A percentile compares a stretch with the other conserved stretches of the same genome.
These are phyloP conservation scores for Stichopus horrens DNA, from an alignment of 53 echinoderm and acorn worm genomes.

Conservation along the genomic window DNA sequence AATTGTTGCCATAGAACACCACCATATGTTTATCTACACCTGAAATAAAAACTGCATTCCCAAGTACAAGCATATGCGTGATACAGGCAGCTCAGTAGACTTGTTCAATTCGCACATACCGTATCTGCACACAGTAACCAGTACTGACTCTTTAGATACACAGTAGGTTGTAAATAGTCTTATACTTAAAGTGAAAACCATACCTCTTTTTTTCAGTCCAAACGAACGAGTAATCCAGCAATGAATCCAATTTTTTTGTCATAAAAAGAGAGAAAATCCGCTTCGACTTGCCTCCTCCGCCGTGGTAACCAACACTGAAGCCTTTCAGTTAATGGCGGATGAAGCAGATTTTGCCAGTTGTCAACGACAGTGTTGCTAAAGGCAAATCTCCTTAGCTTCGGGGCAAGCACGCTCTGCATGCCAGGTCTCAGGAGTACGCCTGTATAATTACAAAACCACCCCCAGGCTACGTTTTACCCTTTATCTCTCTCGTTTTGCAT, in stretches of 20 bases:
- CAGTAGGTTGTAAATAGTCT: neutral
- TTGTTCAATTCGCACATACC: neutral
- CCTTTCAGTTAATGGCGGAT: constrained; percentile 46
- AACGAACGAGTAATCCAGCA: constrained; percentile 40
- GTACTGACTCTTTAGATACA: neutral
- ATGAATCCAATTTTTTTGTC: constrained; percentile 36
- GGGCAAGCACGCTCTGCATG: constrained; percentile 51
- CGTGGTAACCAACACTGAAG: constrained; percentile 32
- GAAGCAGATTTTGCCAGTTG: constrained; percentile 47
- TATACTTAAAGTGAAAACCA: constrained; percentile 12
- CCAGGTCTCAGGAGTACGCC: constrained; percentile 41
- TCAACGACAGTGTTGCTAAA: constrained; percentile 48
- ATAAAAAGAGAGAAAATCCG: neutral
- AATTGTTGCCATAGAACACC: neutral
- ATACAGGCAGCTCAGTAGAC: neutral
- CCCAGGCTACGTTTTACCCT: constrained; percentile 54
- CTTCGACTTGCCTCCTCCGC: constrained; percentile 20
- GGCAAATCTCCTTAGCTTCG: constrained; percentile 53
- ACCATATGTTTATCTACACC: constrained; percentile 14
- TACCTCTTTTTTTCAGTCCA: constrained; percentile 27
- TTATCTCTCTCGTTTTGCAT: constrained; percentile 56
- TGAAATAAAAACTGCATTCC: neutral
- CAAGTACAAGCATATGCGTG: neutral
- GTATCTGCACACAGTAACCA: neutral
- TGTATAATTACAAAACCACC: constrained; percentile 51